A percentile compares a stretch with the other conserved stretches of the same genome.
Conservation (phyloP, 2,113 vertebrate species). For the Cygnus buccinator region DNA sequence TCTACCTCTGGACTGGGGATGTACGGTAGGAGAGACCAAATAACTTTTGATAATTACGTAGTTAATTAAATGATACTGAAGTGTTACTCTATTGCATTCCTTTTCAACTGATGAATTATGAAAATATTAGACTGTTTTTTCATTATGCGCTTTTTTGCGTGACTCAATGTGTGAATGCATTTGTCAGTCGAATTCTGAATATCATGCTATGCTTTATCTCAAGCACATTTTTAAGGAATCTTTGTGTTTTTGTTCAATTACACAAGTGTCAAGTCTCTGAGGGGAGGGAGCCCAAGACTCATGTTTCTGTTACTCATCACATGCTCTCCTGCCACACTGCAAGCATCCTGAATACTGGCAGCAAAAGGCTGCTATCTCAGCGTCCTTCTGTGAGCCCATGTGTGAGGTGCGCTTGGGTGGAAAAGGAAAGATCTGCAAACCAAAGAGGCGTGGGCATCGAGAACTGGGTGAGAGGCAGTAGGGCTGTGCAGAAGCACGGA, state of each 20-base stretch:
- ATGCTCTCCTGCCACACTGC: neutral
- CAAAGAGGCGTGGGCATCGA: neutral
- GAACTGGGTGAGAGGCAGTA: neutral
- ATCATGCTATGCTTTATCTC: neutral
- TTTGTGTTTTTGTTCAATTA: constrained; percentile 7
- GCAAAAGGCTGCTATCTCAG: neutral
- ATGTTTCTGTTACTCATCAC: neutral
- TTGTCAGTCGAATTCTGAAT: constrained; percentile 8
- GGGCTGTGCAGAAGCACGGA: neutral
- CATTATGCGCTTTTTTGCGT: neutral
- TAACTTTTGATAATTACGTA: neutral
- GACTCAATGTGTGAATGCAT: neutral
- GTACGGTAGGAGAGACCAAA: neutral
- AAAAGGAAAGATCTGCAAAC: neutral
- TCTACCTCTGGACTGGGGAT: neutral
- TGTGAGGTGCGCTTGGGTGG: neutral
- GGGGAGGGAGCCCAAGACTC: neutral
- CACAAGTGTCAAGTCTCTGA: neutral
- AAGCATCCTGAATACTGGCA: neutral
- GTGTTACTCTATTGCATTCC: neutral
- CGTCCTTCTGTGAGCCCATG: neutral
- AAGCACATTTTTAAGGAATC: neutral
- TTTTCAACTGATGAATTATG: neutral
- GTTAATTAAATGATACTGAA: neutral
- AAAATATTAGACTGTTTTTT: neutral